These are phyloP conservation scores for Magallana gigas DNA, from an alignment of 1,140 invertebrate genomes.

Conservation along the genomic window DNA sequence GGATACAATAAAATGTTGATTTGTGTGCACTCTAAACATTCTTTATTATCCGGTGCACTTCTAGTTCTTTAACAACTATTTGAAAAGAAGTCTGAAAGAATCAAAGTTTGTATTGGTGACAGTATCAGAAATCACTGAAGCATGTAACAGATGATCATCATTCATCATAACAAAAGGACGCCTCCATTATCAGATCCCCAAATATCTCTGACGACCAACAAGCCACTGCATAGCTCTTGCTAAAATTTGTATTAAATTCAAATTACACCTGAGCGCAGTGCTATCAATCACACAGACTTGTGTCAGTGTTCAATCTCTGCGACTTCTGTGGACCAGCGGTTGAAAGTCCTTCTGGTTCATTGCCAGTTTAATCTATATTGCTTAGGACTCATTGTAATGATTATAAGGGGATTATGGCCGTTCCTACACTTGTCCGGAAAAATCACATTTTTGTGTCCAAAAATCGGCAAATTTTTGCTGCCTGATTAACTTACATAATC, in stretches of 20 bases:
- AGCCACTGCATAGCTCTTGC: neutral
- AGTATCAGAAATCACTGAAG: neutral
- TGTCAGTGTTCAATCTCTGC: neutral
- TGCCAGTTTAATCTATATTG: slow-evolving; percentile 25
- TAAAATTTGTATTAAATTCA: slow-evolving; percentile 33
- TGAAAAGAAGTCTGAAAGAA: slow-evolving; percentile 6
- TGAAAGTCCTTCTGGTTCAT: slow-evolving; percentile 15
- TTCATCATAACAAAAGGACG: slow-evolving; percentile 17
- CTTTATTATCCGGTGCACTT: slow-evolving; percentile 9
- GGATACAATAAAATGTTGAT: slow-evolving; percentile 6
- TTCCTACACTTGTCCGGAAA: neutral
- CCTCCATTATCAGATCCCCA: neutral
- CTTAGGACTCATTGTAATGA: neutral
- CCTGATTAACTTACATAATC: slow-evolving; percentile 36
- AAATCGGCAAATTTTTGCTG: slow-evolving; percentile 20
- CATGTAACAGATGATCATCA: slow-evolving; percentile 35
- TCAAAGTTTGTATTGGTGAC: neutral
- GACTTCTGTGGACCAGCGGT: neutral
- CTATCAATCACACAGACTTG: neutral
- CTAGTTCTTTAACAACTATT: neutral
- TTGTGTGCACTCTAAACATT: slow-evolving; percentile 7
- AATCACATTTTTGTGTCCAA: neutral
- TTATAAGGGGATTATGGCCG: neutral
- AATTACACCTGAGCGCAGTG: neutral
- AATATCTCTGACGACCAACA: neutral